Evolutionary conservation across 23 tunicate species (phyloP).

Genomic region (Oikopleura albicans): DNA sequence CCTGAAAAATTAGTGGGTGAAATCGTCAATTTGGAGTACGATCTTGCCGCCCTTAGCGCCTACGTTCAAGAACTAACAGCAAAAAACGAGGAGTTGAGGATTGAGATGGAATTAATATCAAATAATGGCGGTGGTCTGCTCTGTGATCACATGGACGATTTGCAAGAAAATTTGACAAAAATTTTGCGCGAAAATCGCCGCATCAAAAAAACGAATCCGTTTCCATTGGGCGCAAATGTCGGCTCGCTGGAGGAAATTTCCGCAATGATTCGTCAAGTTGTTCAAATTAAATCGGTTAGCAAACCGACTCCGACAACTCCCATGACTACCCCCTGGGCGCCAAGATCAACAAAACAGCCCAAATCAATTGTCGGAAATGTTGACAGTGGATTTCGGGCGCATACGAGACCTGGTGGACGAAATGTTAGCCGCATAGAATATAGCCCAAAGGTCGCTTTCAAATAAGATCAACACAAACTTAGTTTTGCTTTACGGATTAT

Average conservation of each 20-base stretch:
- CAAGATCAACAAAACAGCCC: neutral
- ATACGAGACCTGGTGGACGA: neutral
- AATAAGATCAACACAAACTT: no score
- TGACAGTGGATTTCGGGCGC: neutral
- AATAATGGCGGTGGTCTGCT: neutral
- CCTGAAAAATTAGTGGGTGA: neutral
- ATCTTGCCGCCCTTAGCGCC: neutral
- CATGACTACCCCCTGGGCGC: neutral
- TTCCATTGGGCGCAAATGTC: neutral
- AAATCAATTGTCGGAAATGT: neutral
- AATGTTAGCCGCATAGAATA: neutral
- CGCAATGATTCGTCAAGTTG: neutral
- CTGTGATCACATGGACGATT: neutral
- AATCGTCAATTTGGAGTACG: neutral
- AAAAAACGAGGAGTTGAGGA: neutral
- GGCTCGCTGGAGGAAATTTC: neutral
- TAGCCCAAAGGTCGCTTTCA: no score
- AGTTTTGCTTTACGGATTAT: no score
- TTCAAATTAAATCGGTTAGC: neutral
- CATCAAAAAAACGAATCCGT: neutral
- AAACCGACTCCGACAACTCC: neutral
- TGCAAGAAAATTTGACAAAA: neutral
- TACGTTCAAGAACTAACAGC: neutral
- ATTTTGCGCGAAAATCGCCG: neutral
- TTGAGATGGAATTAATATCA: neutral